Evolutionary conservation across 2,797 vertebrate genomes (phyloP).

Genomic region (Hypotaenidia philippensis): DNA sequence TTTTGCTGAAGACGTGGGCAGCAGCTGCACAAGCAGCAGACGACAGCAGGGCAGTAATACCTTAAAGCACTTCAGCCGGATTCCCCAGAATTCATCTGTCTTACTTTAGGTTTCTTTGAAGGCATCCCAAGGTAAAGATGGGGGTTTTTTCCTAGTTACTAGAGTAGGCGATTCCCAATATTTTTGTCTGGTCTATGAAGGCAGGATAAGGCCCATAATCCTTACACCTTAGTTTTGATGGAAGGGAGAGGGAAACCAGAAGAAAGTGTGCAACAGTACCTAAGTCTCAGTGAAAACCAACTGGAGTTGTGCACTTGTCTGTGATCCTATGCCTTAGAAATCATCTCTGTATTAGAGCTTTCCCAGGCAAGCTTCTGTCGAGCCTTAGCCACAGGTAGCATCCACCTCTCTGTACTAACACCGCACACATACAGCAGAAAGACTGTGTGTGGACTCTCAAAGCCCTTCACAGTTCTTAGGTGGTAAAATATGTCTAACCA

Average conservation of each 20-base stretch:
- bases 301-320: neutral
- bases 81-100: conserved; percentile 32
- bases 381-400: neutral
- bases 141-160: neutral
- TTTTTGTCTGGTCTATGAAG: neutral
- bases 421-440: neutral
- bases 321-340: neutral
- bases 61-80: conserved; percentile 8
- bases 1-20: neutral
- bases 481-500: neutral
- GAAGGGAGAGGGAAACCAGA: neutral
- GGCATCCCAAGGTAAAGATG: neutral
- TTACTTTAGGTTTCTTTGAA: neutral
- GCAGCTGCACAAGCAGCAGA: neutral
- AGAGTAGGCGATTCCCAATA: neutral
- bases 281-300: neutral
- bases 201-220: neutral
- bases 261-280: neutral
- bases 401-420: neutral
- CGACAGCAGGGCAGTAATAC: conserved; percentile 56
- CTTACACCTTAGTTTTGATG: neutral
- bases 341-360: neutral
- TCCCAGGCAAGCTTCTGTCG: neutral
- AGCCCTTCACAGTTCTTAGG: neutral
- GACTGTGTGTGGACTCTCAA: neutral